These are phyloP conservation scores for Dugesia japonica DNA, from an alignment of 2,888 invertebrate species.

Conservation along the genomic window DNA sequence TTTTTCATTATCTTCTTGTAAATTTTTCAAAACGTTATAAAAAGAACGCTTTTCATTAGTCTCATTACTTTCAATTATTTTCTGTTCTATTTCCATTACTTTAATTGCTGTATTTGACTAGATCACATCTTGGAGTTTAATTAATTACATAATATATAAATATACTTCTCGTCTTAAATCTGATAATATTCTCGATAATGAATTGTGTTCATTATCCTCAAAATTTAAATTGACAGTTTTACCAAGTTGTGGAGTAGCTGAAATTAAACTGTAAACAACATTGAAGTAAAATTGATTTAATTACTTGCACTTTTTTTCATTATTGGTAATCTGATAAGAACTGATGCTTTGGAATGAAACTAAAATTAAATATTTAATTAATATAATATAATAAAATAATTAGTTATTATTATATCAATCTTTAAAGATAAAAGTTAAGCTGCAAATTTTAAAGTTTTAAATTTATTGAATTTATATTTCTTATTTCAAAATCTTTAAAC, in stretches of 20 bases:
- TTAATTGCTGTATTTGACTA: conserved; percentile 5
- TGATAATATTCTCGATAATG: background rate
- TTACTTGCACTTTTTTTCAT: conserved; percentile 3
- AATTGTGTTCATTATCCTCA: background rate
- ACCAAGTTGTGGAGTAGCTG: background rate
- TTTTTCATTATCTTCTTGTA: background rate
- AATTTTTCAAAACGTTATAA: background rate
- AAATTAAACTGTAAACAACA: background rate
- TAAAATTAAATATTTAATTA: background rate
- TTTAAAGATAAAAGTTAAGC: too few species aligned
- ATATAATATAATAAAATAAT: too few species aligned
- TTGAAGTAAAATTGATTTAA: background rate
- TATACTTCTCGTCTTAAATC: conserved; percentile 1
- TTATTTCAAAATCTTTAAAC: conserved; percentile 10
- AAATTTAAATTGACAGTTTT: background rate
- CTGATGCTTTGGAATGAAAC: background rate
- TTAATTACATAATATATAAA: background rate
- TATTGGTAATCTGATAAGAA: background rate
- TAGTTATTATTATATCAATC: too few species aligned
- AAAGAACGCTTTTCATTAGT: background rate
- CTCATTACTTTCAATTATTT: background rate
- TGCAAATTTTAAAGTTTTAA: too few species aligned
- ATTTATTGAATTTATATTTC: background rate
- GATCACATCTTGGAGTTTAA: background rate
- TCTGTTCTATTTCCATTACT: background rate